Conservation (phyloP, 2,888 invertebrate species). For the Lepas anatifera region DNA sequence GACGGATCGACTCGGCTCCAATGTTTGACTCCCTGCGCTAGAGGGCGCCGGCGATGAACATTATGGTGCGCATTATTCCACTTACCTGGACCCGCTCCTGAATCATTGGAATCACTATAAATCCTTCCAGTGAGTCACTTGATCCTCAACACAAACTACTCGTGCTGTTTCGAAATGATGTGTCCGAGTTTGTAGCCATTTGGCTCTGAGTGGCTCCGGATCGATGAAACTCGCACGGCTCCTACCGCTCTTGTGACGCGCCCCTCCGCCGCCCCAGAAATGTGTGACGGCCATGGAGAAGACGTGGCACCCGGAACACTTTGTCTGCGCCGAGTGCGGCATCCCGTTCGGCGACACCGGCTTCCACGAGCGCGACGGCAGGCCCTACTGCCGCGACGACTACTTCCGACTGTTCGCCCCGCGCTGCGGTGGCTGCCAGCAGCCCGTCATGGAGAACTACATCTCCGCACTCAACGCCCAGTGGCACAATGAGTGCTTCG, state of each 20-base stretch:
- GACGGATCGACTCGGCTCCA: too few species aligned
- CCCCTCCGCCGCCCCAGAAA: constrained; percentile 50
- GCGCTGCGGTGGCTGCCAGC: constrained; percentile 89
- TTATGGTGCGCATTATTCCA: too few species aligned
- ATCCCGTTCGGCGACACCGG: constrained; percentile 95
- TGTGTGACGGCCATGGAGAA: constrained; percentile 95
- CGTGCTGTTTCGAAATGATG: too few species aligned
- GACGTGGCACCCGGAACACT: constrained; percentile 98
- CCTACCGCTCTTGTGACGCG: neutral
- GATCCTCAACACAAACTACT: too few species aligned
- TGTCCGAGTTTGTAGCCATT: too few species aligned
- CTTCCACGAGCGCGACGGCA: constrained; percentile 91
- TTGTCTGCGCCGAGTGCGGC: constrained; percentile 95
- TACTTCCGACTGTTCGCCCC: constrained; percentile 98
- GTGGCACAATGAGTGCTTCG: constrained; percentile 97
- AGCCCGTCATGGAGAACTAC: constrained; percentile 95
- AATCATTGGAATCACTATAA: too few species aligned
- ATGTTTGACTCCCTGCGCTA: too few species aligned
- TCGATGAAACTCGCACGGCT: too few species aligned
- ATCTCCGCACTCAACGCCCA: constrained; percentile 94
- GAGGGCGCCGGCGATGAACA: too few species aligned
- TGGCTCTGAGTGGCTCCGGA: too few species aligned
- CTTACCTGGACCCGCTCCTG: too few species aligned
- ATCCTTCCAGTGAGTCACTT: too few species aligned
- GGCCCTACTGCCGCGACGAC: constrained; percentile 89